Conservation (phyloP, 2,888 invertebrate species). For the Netelia inedita region DNA sequence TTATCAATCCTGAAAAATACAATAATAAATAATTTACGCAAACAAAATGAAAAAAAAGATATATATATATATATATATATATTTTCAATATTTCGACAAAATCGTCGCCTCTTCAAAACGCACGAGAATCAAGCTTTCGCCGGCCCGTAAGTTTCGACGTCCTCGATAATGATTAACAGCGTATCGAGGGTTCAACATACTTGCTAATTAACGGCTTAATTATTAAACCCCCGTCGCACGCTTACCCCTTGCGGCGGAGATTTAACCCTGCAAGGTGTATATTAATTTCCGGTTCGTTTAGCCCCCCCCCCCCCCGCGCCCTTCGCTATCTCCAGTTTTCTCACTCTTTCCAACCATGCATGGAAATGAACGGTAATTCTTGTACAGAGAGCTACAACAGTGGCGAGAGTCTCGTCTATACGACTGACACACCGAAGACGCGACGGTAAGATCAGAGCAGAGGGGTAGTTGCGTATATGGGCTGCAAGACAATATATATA, state of each 20-base stretch:
- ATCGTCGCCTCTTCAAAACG: too few relatives aligned
- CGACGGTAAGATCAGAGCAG: neutral
- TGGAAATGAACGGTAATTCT: neutral
- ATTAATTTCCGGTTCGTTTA: slow-evolving; percentile 61
- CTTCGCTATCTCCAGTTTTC: neutral
- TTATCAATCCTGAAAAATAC: neutral
- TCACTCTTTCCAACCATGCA: neutral
- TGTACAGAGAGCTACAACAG: neutral
- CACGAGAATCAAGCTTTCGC: neutral
- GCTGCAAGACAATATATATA: slow-evolving; percentile 25
- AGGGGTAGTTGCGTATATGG: neutral
- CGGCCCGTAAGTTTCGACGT: neutral
- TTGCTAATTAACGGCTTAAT: slow-evolving; percentile 52
- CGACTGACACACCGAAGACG: slow-evolving; percentile 41
- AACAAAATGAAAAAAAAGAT: neutral
- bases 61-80: neutral
- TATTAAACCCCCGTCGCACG: slow-evolving; percentile 38
- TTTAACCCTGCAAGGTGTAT: slow-evolving; percentile 53
- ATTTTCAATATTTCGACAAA: too few relatives aligned
- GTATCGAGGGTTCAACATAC: slow-evolving; percentile 13
- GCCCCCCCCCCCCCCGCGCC: neutral
- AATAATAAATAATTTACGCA: neutral
- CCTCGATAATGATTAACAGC: slow-evolving; percentile 29
- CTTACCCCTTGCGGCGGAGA: slow-evolving; percentile 34
- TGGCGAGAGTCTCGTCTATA: slow-evolving; percentile 7